Base-by-base conservation (phyloP, 2,797 vertebrate species). In the Pseudotriccus pelzelni region DNA sequence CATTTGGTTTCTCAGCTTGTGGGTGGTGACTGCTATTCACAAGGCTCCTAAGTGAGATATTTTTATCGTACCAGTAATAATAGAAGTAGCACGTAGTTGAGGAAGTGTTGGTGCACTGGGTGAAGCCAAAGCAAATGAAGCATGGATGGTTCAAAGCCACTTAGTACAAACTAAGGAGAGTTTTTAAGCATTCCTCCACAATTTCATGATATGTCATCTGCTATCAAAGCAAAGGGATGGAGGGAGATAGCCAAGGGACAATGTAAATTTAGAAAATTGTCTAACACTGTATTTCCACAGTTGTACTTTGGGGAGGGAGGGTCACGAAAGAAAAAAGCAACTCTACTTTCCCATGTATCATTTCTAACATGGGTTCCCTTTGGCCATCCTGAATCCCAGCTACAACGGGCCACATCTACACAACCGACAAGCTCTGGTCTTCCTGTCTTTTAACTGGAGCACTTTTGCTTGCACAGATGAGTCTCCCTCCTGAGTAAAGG, bases 1-100 rank as follows among this genome's bases (percentile, higher is more conserved):
- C 22, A 73, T 95, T 91, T 93, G 89, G 93, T 87, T 93, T 93
- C 47, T 84, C 74, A 90, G 56, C 73, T 74, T 70, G 56, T 50
- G 46, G 80, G 32, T n/a, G 30, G 37, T 44, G 79, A 79, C 85
- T 62, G 44, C 63, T 84, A 39, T 74, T 50, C 30, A 41, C 46
- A 62, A 84, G 63, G 74, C 67, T 90, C 43, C 28, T 14, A 46
- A 11, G 21, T 41, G 67, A 90, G 52, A 1, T 62, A 81, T 79
- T 84, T 93, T 89, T 60, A 93, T 84, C 89, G 89, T 91, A 92
- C 66, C 79, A 81, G 69, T 52, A 83, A 49, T 0, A 91, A 28
- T 1, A 68, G 55, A 81, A 76, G 34, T 49, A 64, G 23, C 44
- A 90, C 24, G 18, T 27, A 78, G 39, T 36, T 59, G 36, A 89